Base-by-base conservation (phyloP, 2,113 vertebrate genomes). In the Periophthalmodon schlosseri region DNA sequence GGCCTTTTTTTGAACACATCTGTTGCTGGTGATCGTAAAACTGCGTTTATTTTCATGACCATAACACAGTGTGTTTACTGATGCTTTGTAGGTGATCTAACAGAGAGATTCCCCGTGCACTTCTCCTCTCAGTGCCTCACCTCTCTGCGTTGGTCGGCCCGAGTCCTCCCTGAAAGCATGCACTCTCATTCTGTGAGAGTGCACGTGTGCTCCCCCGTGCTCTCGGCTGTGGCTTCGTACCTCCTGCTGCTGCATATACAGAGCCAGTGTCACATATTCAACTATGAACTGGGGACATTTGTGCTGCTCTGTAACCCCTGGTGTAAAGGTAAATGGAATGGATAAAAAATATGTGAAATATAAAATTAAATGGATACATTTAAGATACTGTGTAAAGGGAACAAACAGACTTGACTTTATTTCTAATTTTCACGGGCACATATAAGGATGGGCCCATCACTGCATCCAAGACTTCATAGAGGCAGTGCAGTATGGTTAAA, bases 241-340 rank as follows among this genome's bases (percentile, higher is more conserved):
- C 1, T 52, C 2, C 86, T 93, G 15, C 16, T 73, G 16, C 4
- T 90, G 60, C 71, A 88, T 73, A 75, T 89, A 3, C 47, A 78
- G 68, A 68, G 69, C 20, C 1, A 0, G 0, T 0, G 0, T 28
- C 0, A 5, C 39, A 61, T 24, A 28, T 56, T 4, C n/a, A 84
- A 18, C 49, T 90, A 77, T 20, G 0, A 1, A 10, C 20, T 81
- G 9, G 91, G 88, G 11, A 39, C 11, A 0, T 90, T 92, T 77
- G 82, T 88, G 57, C 68, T 92, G 67, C 86, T 90, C 33, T 91
- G 73, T 83, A 91, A 91, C 75, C 90, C 90, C 21, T 93, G 90
- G 90, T 70, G 84, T 13, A 77, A 79, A 73, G 73, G 90, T 90
- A 39, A 34, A n/a, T 33, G 5, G 24, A 1, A 2, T 21, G 5